These are phyloP conservation scores for Hippocampus guttulatus DNA, from an alignment of 2,113 vertebrate genomes.

Conservation along the genomic window DNA sequence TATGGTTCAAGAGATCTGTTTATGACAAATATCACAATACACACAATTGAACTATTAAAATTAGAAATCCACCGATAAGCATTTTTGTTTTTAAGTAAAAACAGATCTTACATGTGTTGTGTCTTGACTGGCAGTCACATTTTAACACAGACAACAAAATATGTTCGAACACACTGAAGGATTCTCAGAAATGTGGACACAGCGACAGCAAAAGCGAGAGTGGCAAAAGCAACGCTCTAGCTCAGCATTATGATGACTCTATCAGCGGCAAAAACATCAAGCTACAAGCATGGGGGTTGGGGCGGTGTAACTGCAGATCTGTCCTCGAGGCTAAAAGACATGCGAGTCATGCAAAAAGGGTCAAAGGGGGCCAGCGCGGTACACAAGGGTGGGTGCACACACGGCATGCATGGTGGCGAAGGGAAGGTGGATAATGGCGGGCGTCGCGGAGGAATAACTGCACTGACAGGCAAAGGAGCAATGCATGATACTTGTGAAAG, in stretches of 20 bases:
- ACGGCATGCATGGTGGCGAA: conserved; percentile 70
- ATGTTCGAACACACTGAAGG: not conserved
- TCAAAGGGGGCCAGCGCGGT: conserved; percentile 33
- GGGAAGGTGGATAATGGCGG: conserved; percentile 12
- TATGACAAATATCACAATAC: not conserved
- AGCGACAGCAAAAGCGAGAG: conserved; percentile 4
- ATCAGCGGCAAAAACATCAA: conserved; percentile 18
- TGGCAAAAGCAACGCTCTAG: conserved; percentile 12
- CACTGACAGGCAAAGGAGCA: conserved; percentile 6
- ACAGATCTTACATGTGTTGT: not conserved
- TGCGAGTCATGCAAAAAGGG: conserved; percentile 59
- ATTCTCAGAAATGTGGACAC: conserved; percentile 15
- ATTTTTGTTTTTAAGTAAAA: not conserved
- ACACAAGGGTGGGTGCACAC: conserved; percentile 64
- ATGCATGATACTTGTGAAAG: conserved; percentile 29
- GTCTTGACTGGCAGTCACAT: conserved; percentile 6
- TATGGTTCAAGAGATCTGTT: not conserved
- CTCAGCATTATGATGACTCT: conserved; percentile 5
- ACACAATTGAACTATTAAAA: not conserved
- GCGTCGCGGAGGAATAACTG: not conserved
- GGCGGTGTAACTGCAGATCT: conserved; percentile 11
- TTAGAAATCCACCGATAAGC: not conserved
- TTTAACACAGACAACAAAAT: conserved; percentile 17
- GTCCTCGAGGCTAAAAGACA: conserved; percentile 31
- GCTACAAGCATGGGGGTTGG: conserved; percentile 15